These are phyloP conservation scores for Anoplolepis gracilipes DNA, from an alignment of 1,140 invertebrate genomes.

Conservation along the genomic window DNA sequence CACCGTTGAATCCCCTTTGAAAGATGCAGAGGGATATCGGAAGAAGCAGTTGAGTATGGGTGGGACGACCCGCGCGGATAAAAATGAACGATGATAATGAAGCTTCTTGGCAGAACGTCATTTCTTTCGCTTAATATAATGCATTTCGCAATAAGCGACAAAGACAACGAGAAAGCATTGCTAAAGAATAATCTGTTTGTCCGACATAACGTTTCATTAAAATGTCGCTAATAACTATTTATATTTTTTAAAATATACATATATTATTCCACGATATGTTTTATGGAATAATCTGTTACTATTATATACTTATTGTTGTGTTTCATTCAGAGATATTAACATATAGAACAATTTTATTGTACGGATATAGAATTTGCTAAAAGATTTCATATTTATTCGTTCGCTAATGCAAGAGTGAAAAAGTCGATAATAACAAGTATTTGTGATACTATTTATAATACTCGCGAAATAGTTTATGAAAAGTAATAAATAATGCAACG, in stretches of 20 bases:
- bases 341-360: not conserved
- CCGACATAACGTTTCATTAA: not conserved
- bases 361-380: not conserved
- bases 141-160: slow-evolving; percentile 39
- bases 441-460: not conserved
- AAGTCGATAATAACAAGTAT: not conserved
- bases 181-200: not conserved
- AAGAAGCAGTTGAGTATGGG: not conserved
- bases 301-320: not conserved
- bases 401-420: not conserved
- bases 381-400: not conserved
- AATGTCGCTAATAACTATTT: not conserved
- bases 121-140: slow-evolving; percentile 28
- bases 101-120: slow-evolving; percentile 20
- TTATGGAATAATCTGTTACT: not conserved
- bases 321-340: not conserved
- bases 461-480: not conserved
- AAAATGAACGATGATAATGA: slow-evolving; percentile 53
- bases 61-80: slow-evolving; percentile 22
- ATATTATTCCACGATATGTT: not conserved
- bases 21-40: slow-evolving; percentile 44
- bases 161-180: not conserved
- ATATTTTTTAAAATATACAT: no score
- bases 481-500: not conserved
- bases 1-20: slow-evolving; percentile 49